These are phyloP conservation scores for Dorcus parallelipipedus DNA, from an alignment of 2,888 invertebrate species.

Conservation along the genomic window DNA sequence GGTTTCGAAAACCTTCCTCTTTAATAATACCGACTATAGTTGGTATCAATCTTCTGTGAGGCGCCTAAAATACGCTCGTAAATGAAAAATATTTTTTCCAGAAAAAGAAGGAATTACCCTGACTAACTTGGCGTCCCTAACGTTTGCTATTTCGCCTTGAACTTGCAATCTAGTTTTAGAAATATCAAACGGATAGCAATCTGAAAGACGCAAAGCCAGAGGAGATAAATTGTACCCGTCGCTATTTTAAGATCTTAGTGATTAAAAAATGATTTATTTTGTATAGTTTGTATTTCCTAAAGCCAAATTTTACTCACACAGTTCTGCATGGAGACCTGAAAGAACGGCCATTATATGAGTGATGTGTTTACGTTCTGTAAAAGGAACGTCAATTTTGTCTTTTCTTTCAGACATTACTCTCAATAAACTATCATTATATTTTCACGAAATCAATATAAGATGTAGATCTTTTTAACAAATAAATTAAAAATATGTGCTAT, in stretches of 20 bases:
- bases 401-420: background rate
- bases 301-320: background rate
- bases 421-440: too few relatives aligned
- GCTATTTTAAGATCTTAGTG: too few relatives aligned
- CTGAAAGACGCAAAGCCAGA: constrained; percentile 45
- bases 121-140: constrained; percentile 54
- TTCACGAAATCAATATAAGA: too few relatives aligned
- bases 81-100: background rate
- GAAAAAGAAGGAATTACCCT: constrained; percentile 29
- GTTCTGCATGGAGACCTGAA: background rate
- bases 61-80: constrained; percentile 49
- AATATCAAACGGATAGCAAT: constrained; percentile 90
- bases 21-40: constrained; percentile 77
- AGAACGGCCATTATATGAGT: background rate
- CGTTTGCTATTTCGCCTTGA: constrained; percentile 73
- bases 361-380: background rate
- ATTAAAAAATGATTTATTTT: too few relatives aligned
- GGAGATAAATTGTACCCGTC: background rate
- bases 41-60: constrained; percentile 75
- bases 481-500: background rate
- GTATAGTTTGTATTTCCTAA: too few relatives aligned
- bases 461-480: background rate
- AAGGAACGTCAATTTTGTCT: background rate
- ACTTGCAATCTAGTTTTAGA: constrained; percentile 93
- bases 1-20: constrained; percentile 77